Evolutionary conservation across 2,113 vertebrate species (phyloP), one percentile per base, ranked within the genome.

Genomic region (Psephotus haematonotus): DNA sequence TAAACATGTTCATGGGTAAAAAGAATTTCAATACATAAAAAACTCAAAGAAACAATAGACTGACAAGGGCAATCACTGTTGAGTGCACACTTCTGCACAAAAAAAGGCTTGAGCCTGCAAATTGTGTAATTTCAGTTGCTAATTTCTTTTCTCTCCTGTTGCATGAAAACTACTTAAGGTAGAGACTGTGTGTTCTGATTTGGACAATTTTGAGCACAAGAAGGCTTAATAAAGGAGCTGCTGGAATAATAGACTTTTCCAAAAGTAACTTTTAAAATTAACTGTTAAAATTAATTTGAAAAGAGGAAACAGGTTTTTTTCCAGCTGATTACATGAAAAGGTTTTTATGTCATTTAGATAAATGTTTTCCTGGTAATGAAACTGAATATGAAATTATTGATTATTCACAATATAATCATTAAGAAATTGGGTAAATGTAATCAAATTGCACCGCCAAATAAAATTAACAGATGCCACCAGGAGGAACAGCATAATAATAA

Each of bases 321-420:
- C 71, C 93, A 64, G 8, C 29, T 84, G 72, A 92, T 83, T 95
- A 81, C 18, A 64, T 37, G 50, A 83, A 77, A 94, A 90, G 18
- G 27, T 94, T 95, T 95, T 90, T 60, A 13, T 71, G 24, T 96
- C 92, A 94, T 90, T 95, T 86, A 90, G 80, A 95, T 71, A 93
- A 95, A 96, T 93, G 69, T 57, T 96, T 96, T 96, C 93, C 95
- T 94, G 88, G 88, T 47, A 93, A 52, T 69, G 43, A 93, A 90
- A 92, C 15, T 6, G 55, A 90, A 86, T 91, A 55, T 88, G 91
- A 84, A 93, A 88, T 13, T 93, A 95, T 93, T 96, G 93, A 88
- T 96, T 95, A 95, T 81, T 97, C 85, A 94, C 69, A 90, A 82
- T 71, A 22, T n/a, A 96, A 95, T 95, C 22, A 91, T 95, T 94